A percentile compares a stretch with the other conserved stretches of the same genome.
phyloP scores from a whole-genome alignment of 2,888 invertebrate genomes.

The Drosophila anomelani region DNA sequence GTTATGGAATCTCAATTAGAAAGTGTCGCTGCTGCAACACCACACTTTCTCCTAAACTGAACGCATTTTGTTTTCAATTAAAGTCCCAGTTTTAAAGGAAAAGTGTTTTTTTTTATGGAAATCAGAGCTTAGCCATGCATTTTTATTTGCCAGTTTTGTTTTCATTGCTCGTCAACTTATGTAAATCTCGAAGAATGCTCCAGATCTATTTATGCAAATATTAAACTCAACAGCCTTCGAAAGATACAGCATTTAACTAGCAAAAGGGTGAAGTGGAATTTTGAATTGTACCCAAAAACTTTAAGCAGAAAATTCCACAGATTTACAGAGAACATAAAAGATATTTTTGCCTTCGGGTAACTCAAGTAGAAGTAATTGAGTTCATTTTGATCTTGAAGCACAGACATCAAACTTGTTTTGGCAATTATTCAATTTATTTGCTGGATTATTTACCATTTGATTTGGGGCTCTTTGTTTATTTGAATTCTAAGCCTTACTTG shows the following conservation, averaged over 20 bases:
- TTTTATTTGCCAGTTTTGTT: conserved; percentile 18
- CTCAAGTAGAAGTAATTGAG: background rate
- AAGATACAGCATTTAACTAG: conserved; percentile 17
- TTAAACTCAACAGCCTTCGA: conserved; percentile 5
- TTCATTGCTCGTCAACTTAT: conserved; percentile 27
- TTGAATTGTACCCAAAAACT: background rate
- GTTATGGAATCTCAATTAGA: conserved; percentile 68
- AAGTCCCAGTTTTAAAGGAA: background rate
- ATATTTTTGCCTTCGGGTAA: background rate
- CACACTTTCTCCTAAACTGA: conserved; percentile 13
- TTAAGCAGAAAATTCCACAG: conserved; percentile 2
- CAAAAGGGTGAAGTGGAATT: background rate
- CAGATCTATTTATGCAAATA: conserved; percentile 37
- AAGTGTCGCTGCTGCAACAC: conserved; percentile 46
- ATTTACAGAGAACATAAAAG: background rate
- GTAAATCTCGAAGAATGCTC: conserved; percentile 14
- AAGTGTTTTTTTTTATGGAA: background rate
- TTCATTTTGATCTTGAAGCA: conserved; percentile 2
- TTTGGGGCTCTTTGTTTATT: background rate
- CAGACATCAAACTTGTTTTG: conserved; percentile 5
- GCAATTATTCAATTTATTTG: conserved; percentile 9
- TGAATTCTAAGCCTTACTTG: background rate
- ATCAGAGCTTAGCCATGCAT: background rate
- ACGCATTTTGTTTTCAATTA: conserved; percentile 21
- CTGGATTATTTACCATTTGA: background rate